These are phyloP conservation scores for Stenotaenia linearis DNA, from an alignment of 2,888 invertebrate species.

Conservation along the genomic window DNA sequence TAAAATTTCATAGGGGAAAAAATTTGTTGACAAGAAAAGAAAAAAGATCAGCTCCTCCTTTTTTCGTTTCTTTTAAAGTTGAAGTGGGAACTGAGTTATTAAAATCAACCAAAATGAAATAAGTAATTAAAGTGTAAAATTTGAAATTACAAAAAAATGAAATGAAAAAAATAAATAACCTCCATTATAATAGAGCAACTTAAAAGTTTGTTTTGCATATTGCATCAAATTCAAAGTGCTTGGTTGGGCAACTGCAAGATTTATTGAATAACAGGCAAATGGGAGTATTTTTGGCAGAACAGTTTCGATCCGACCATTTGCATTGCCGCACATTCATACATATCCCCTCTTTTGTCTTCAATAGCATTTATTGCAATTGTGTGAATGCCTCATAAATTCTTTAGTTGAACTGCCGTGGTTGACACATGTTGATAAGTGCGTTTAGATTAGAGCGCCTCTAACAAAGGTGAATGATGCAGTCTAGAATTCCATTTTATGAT, in stretches of 20 bases:
- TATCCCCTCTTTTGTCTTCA: neutral
- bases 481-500: neutral
- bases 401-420: neutral
- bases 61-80: neutral
- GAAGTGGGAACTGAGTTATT: neutral
- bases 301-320: neutral
- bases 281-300: neutral
- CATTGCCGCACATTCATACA: neutral
- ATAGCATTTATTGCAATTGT: neutral
- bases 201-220: neutral
- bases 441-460: neutral
- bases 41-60: too few species aligned
- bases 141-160: neutral
- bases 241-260: neutral
- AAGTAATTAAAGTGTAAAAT: neutral
- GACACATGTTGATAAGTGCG: slow-evolving; percentile 3
- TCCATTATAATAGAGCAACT: too few species aligned
- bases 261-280: neutral
- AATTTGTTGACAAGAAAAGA: neutral
- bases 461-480: slow-evolving; percentile 3
- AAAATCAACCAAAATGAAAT: neutral
- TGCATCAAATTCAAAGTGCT: neutral
- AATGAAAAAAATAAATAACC: neutral
- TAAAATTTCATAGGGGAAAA: neutral
- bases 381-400: slow-evolving; percentile 4